These are phyloP conservation scores for Ifrita kowaldi DNA, from an alignment of 2,113 vertebrate genomes.

Conservation along the genomic window DNA sequence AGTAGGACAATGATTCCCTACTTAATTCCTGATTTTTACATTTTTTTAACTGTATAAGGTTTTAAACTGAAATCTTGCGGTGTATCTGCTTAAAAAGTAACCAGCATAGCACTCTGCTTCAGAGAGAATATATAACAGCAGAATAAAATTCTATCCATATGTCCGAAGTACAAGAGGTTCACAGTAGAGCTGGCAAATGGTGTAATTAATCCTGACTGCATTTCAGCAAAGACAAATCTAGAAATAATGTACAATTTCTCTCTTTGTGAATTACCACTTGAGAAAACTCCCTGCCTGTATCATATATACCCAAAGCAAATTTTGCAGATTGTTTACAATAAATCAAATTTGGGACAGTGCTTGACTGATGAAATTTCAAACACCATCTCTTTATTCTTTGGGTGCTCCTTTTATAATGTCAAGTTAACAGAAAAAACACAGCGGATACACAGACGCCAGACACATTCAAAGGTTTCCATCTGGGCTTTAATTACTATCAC, in stretches of 20 bases:
- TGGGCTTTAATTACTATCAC: conserved; percentile 54
- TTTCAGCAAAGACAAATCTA: conserved; percentile 59
- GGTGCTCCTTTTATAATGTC: conserved; percentile 56
- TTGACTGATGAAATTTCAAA: conserved; percentile 65
- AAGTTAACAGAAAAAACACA: conserved; percentile 55
- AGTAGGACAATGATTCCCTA: background rate
- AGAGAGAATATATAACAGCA: background rate
- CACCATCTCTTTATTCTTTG: conserved; percentile 44
- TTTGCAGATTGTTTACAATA: conserved; percentile 52
- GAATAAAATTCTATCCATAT: conserved; percentile 48
- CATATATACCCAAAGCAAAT: conserved; percentile 39
- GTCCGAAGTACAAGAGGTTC: conserved; percentile 47
- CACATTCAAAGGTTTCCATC: conserved; percentile 55
- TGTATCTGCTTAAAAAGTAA: background rate
- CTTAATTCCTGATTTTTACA: background rate
- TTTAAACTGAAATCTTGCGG: background rate
- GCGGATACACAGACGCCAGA: conserved; percentile 23
- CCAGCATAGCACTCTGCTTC: background rate
- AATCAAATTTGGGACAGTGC: conserved; percentile 52
- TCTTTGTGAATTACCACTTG: conserved; percentile 50
- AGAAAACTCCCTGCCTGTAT: conserved; percentile 22
- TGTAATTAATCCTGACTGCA: conserved; percentile 53
- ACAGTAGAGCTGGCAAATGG: conserved; percentile 34
- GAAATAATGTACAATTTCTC: conserved; percentile 51
- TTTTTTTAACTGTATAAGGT: background rate